phyloP scores from a whole-genome alignment of 1,140 invertebrate species.

The Hyles euphorbiae region DNA sequence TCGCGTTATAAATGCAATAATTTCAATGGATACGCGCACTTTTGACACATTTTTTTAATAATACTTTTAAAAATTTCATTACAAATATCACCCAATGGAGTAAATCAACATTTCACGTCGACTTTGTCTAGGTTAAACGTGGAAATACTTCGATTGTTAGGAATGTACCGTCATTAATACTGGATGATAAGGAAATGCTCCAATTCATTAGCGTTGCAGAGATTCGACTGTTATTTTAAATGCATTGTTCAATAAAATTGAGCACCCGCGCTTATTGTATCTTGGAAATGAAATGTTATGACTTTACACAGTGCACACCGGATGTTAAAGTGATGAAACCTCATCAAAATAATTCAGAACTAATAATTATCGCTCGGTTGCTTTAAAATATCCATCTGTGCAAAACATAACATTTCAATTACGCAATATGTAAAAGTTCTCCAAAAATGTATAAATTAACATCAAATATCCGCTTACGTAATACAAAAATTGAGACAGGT shows the following conservation, averaged over 20 bases:
- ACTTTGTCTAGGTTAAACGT: conserved; percentile 44
- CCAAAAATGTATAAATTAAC: too few relatives aligned
- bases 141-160: conserved; percentile 57
- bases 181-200: conserved; percentile 31
- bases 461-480: too few relatives aligned
- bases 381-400: too few relatives aligned
- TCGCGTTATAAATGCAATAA: conserved; percentile 54
- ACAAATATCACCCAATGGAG: conserved; percentile 66
- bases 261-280: conserved; percentile 20
- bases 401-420: too few relatives aligned
- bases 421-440: too few relatives aligned
- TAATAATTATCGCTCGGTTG: too few relatives aligned
- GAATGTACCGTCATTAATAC: conserved; percentile 69
- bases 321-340: too few relatives aligned
- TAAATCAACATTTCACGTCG: conserved; percentile 52
- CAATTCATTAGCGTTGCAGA: conserved; percentile 28
- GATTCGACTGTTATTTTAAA: conserved; percentile 26
- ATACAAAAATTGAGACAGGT: too few relatives aligned
- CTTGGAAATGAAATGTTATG: too few relatives aligned
- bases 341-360: too few relatives aligned
- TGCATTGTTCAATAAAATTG: conserved; percentile 21
- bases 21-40: neutral
- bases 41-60: conserved; percentile 28
- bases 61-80: conserved; percentile 51
- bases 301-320: too few relatives aligned